Evolutionary conservation across 2,888 invertebrate species (phyloP), one percentile per base, ranked within the genome.

Genomic region (Calliphora vomitoria): DNA sequence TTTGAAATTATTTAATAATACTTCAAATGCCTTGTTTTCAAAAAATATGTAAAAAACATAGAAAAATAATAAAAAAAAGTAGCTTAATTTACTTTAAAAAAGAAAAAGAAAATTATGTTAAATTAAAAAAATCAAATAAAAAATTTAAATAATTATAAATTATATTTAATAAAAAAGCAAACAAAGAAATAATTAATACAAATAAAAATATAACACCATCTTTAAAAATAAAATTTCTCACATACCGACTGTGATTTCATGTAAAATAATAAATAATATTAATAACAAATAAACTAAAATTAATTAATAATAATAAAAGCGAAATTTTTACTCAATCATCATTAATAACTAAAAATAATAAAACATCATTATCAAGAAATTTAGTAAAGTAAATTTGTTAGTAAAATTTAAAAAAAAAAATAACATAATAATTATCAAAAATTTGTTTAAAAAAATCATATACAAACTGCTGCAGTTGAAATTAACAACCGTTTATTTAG

Each of bases 181-280:
- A 83, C 78, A 64, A 53, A 38, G n/a, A 1, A 60, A 85, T 79
- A 64, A 69, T 82, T 35, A 87, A 79, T 68, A 80, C 88, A 82
- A 41, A 86, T 38, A 80, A 55, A 78, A 72, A 82, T 68, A 80
- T n/a, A 83, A 87, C 83, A 85, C 78, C 80, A 79, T 86, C 72
- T 74, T 74, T 31, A 68, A 66, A 86, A 83, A 74, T 86, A 89
- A 91, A 92, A 91, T 92, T 92, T 93, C 92, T 93, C 93, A 93
- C 93, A 93, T 93, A 93, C 93, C 92, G 93, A 93, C 93, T 93
- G 93, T 93, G 93, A 93, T 93, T 93, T 92, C 91, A 91, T 91
- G 90, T 92, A 92, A 93, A 91, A 91, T 91, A 90, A 90, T 79
- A 90, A 86, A 78, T 66, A 69, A 72, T 86, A 78, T 71, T 76